Base-by-base conservation (phyloP, 2,888 invertebrate species). In the Scotopteryx bipunctaria region DNA sequence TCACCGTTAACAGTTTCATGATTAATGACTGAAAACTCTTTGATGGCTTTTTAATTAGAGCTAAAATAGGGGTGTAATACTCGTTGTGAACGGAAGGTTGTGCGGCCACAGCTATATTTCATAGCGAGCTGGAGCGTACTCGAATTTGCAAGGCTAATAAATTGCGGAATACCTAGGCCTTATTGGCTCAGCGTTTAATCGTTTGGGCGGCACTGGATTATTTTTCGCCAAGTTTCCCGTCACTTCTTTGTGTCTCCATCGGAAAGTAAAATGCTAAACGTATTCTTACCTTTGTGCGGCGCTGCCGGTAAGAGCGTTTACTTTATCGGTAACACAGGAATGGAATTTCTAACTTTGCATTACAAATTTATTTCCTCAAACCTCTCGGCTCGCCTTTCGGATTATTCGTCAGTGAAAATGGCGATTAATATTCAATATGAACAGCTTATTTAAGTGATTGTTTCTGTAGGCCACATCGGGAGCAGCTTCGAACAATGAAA, bases 41-140 rank as follows among this genome's bases (percentile, higher is more conserved):
- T 90, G 89, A 91, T 90, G 87, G 90, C 86, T 90, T 91, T 91
- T 91, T 91, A 91, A 90, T 91, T 91, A 91, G 89, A 89, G 89
- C 86, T 86, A 85, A 89, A 89, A 86, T 81, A 82, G 86, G 89
- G 90, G 85, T 87, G 87, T 87, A 84, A 83, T 83, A 76, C 84
- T 70, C 72, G 76, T 73, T 72, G 76, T 74, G 73, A 69, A 66
- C 67, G 73, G 72, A 78, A 83, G 81, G 79, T 76, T 83, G 76
- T 78, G 83, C 81, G 86, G 78, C 84, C 79, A 64, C 73, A 69
- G 83, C 82, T 81, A 87, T 89, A 89, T 88, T 86, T 89, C 86
- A 88, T 89, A 86, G 81, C 78, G 77, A 78, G 83, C 81, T 65
- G 49, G 37, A 60, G 72, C 41, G 71, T 77, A 77, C 79, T 76